Base-by-base conservation (phyloP, 2,888 invertebrate species). In the Athrips mouffetella region DNA sequence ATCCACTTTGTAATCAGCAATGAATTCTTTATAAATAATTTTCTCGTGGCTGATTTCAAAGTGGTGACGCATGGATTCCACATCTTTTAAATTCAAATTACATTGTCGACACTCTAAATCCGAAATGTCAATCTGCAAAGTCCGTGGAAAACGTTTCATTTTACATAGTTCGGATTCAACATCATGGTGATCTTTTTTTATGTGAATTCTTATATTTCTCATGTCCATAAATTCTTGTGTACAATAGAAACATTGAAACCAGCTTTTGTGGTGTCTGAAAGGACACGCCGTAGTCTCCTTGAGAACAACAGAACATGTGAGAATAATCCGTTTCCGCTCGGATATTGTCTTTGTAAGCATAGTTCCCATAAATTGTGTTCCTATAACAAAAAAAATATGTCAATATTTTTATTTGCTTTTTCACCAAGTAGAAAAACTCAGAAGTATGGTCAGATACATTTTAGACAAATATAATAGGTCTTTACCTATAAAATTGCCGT, bases 191-290 rank as follows among this genome's bases (percentile, higher is more conserved):
- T 53, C 55, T 47, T 61, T 52, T 1, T 59, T 30, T 0, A 65
- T 76, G 53, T 87, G 86, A 0, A 55, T 53, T 52, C 76, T 63
- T 0, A 86, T 63, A 4, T 69, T 51, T 33, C 70, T 67, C 15
- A 85, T 72, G 29, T 80, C 77, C 72, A 84, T 80, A 51, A 82
- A 85, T 41, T 79, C 76, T 57, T 77, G 57, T 1, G 67, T 60
- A 56, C 86, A 86, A 63, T 75, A 86, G 58, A 86, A 85, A 41
- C 86, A 86, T 53, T 76, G 82, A 62, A 86, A 86, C 85, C 86
- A 86, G 58, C 85, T 85, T 30, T 77, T 80, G 59, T 77, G 77
- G 53, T 86, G 86, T 15, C 85, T 65, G 56, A 86, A 86, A 0
- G 84, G 84, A 35, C 85, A 86, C 0, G 85, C 85, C 0, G 83